These are phyloP conservation scores for Amphimedon queenslandica DNA, from an alignment of 37 sponge, comb jelly and placozoan genomes.

Conservation along the genomic window DNA sequence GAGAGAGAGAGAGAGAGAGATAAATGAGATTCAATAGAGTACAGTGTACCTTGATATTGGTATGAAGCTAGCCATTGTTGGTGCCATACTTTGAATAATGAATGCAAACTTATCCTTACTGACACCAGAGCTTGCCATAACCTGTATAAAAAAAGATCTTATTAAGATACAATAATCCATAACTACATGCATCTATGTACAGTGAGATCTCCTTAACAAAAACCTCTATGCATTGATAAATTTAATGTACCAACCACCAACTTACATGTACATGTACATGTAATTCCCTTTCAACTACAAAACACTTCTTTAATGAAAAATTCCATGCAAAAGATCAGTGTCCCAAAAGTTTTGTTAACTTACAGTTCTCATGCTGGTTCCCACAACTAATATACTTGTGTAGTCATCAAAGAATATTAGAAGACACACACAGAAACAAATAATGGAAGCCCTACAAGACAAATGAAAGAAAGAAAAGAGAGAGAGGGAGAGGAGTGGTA, in stretches of 20 bases:
- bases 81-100: slow-evolving; percentile 35
- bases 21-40: not conserved
- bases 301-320: too few species aligned
- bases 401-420: slow-evolving; percentile 57
- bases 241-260: too few species aligned
- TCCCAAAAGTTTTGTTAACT: too few species aligned
- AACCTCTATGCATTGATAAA: too few species aligned
- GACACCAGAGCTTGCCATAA: slow-evolving; percentile 20
- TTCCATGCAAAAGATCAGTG: too few species aligned
- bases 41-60: slow-evolving; percentile 43
- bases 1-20: slow-evolving; percentile 1
- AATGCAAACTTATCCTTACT: slow-evolving; percentile 55
- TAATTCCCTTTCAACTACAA: too few species aligned
- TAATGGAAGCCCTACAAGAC: slow-evolving; percentile 3
- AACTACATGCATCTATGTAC: too few species aligned
- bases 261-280: not conserved
- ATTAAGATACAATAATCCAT: too few species aligned
- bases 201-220: too few species aligned
- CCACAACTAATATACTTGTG: slow-evolving; percentile 23
- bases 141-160: slow-evolving; percentile 14
- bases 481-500: not conserved
- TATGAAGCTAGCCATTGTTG: slow-evolving; percentile 30
- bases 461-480: not conserved
- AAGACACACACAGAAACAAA: not conserved
- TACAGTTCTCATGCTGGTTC: slow-evolving; percentile 38